Evolutionary conservation across 1,140 invertebrate species (phyloP).

Genomic region (Drosophila sp.): DNA sequence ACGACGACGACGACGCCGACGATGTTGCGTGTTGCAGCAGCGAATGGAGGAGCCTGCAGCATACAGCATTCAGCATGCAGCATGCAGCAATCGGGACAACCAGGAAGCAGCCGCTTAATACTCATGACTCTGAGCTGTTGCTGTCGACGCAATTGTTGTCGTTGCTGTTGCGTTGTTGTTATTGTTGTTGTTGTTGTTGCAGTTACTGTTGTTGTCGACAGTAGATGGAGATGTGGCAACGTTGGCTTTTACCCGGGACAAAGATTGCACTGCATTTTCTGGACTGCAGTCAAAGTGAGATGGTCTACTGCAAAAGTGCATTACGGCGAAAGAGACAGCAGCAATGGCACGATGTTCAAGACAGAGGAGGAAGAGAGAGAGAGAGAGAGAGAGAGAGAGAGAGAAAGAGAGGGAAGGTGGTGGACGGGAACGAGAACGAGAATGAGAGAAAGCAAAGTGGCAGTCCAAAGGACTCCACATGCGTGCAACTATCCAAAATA

Average conservation of each 20-base stretch:
- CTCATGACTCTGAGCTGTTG: conserved; percentile 7
- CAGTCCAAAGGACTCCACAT: conserved; percentile 4
- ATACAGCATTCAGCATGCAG: conserved; percentile 12
- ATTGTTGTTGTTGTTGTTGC: background rate
- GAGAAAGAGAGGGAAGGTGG: background rate
- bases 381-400: background rate
- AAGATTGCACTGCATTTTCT: background rate
- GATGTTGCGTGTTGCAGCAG: conserved; percentile 21
- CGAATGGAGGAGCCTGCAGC: conserved; percentile 13
- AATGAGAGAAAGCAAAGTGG: background rate
- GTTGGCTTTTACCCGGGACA: conserved; percentile 8
- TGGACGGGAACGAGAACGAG: background rate
- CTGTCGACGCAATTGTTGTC: conserved; percentile 2
- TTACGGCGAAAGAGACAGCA: background rate
- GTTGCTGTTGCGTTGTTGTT: background rate
- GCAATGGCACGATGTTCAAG: background rate
- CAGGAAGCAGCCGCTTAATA: conserved; percentile 39
- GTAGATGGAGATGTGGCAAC: conserved; percentile 8
- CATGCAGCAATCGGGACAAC: conserved; percentile 8
- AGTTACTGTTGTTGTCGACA: background rate
- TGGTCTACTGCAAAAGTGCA: conserved; percentile 7
- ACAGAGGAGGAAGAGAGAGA: conserved; percentile 1
- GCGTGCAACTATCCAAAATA: conserved; percentile 9
- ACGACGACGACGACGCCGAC: background rate
- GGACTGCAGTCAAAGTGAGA: conserved; percentile 8